A percentile compares a stretch with the other conserved stretches of the same genome.
phyloP scores from a whole-genome alignment of 2,888 invertebrate species.

The Scrobipalpa costella region DNA sequence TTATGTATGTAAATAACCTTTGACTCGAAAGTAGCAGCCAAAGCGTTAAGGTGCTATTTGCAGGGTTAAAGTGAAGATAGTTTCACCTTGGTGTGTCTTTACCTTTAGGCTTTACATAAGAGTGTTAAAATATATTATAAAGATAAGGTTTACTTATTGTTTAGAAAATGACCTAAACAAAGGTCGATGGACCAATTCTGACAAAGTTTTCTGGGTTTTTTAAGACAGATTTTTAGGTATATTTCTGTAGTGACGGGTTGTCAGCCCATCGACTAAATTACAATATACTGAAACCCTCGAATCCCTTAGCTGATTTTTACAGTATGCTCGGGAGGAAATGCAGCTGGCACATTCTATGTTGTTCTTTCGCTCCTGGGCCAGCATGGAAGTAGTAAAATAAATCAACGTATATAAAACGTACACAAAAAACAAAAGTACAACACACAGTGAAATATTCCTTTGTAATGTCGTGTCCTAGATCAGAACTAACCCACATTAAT shows the following conservation, averaged over 20 bases:
- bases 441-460: background rate
- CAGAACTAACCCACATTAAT: conserved; percentile 11
- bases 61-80: conserved; percentile 7
- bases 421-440: background rate
- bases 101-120: background rate
- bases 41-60: conserved; percentile 14
- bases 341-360: no score
- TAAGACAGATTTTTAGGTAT: no score
- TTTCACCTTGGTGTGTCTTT: conserved; percentile 15
- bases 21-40: background rate
- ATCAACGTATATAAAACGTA: background rate
- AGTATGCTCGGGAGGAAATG: no score
- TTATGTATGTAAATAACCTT: no score
- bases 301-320: no score
- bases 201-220: no score
- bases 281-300: no score
- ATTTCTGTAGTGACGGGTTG: no score
- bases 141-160: background rate
- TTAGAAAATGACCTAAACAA: no score
- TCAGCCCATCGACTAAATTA: no score
- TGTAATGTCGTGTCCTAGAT: conserved; percentile 6
- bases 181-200: no score
- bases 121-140: background rate
- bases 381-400: background rate
- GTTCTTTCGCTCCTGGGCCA: no score